These are phyloP conservation scores for Desoria tigrina DNA, from an alignment of 2,888 invertebrate genomes.

Conservation along the genomic window DNA sequence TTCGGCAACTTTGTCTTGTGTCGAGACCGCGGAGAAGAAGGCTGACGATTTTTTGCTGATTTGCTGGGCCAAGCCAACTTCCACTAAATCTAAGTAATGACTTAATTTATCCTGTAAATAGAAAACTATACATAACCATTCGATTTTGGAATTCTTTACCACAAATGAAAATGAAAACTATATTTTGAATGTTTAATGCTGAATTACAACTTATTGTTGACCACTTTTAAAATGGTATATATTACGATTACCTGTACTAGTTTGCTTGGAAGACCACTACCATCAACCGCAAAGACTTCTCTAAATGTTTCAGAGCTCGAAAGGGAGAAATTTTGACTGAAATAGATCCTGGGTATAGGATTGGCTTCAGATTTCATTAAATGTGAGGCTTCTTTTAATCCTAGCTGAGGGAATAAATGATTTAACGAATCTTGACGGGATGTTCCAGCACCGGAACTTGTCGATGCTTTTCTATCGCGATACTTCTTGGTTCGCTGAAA, in stretches of 20 bases:
- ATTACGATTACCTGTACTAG: conserved; percentile 43
- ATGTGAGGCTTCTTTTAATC: conserved; percentile 44
- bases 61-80: conserved; percentile 89
- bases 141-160: conserved; percentile 2
- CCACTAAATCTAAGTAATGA: conserved; percentile 91
- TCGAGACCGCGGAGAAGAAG: conserved; percentile 97
- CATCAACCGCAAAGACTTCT: conserved; percentile 75
- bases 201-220: too few relatives aligned
- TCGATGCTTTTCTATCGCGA: conserved; percentile 48
- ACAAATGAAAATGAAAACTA: neutral
- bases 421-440: conserved; percentile 42
- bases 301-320: conserved; percentile 79
- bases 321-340: conserved; percentile 75
- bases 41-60: conserved; percentile 92
- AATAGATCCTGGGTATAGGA: conserved; percentile 81
- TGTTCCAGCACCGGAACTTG: conserved; percentile 10
- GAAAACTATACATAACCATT: neutral
- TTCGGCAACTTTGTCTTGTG: conserved; percentile 95
- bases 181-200: neutral
- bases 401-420: conserved; percentile 48
- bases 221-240: neutral
- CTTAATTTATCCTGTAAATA: conserved; percentile 64
- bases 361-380: conserved; percentile 54
- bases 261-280: conserved; percentile 54
- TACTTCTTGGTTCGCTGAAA: conserved; percentile 47